Base-by-base conservation (phyloP, 2,797 vertebrate genomes). In the Melanotaenia maccullochi region DNA sequence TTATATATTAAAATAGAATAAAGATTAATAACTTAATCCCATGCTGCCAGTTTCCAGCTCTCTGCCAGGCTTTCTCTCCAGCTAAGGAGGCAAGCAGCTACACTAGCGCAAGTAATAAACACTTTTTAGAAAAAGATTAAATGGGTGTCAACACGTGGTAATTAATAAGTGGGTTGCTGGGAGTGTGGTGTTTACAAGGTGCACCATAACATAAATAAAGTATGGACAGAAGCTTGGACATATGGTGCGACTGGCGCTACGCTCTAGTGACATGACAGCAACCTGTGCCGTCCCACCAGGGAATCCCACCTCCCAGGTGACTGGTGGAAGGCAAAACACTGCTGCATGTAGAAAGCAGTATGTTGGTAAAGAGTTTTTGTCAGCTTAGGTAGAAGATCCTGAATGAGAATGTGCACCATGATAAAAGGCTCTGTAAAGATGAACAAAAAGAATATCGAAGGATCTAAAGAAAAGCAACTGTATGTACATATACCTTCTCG, bases 121-220 rank as follows among this genome's bases (percentile, higher is more conserved):
- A 95, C 94, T 94, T 95, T 95, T 93, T 92, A 90, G 90, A 93
- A 94, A 94, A 94, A 94, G 89, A 93, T 93, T 88, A 93, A 95
- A 93, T 79, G 88, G 92, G 91, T 94, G 93, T 94, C 91, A 93
- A 92, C 90, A 91, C 84, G 79, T 90, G 81, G 92, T 94, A 94
- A 93, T 94, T 95, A 96, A 96, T 95, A 93, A 93, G 91, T 84
- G 85, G 85, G 94, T 90, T 93, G 92, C 94, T 93, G 93, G 75
- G 95, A 91, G 90, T 70, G 75, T 85, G 82, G 71, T 93, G 94
- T 95, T 95, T 94, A 94, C 93, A 93, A 91, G 92, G 69, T 85
- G 89, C 87, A 84, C 89, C 90, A 91, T 93, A 93, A 93, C 92
- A 93, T 93, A 91, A 94, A 93, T 93, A 94, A 93, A 93, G 92